Percentiles rank a stretch among this genome's conserved stretches.
Evolutionary conservation across 2,797 vertebrate species (phyloP).

Genomic region (Columba guinea): DNA sequence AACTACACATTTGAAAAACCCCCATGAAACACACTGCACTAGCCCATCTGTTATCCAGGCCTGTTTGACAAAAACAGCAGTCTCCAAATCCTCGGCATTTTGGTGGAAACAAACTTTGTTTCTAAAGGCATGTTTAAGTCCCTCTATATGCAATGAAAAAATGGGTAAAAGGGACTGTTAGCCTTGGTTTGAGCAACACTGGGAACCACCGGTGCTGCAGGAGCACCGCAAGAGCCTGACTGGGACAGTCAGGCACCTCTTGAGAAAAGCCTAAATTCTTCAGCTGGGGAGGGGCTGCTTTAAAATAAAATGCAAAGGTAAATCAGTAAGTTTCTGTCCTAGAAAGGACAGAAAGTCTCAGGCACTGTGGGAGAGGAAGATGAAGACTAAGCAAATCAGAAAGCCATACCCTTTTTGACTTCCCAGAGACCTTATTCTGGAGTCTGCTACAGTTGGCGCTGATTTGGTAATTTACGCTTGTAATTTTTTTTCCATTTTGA

Average conservation of each 20-base stretch:
- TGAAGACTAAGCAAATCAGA: not conserved
- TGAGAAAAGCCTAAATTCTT: not conserved
- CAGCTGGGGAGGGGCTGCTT: not conserved
- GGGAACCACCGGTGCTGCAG: not conserved
- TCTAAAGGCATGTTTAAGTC: not conserved
- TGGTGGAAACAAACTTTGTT: not conserved
- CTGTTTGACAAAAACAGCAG: not conserved
- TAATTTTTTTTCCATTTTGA: slow-evolving; percentile 85
- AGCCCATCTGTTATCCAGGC: not conserved
- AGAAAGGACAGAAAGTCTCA: not conserved
- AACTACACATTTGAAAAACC: not conserved
- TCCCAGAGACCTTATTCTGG: slow-evolving; percentile 96
- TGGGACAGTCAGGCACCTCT: not conserved
- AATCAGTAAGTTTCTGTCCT: not conserved
- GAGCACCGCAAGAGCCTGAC: not conserved
- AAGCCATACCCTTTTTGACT: slow-evolving; percentile 91
- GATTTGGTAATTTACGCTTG: slow-evolving; percentile 93
- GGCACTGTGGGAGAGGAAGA: not conserved
- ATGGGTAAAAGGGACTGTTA: fast-evolving
- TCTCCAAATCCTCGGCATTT: not conserved
- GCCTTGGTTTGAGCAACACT: not conserved
- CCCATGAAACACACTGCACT: not conserved
- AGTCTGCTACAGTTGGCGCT: slow-evolving; percentile 94
- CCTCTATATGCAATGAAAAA: not conserved
- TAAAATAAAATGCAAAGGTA: not conserved